Percentiles rank a stretch among this genome's conserved stretches.
Evolutionary conservation across 2,888 invertebrate species (phyloP).

Genomic region (Agriopis leucophaearia): DNA sequence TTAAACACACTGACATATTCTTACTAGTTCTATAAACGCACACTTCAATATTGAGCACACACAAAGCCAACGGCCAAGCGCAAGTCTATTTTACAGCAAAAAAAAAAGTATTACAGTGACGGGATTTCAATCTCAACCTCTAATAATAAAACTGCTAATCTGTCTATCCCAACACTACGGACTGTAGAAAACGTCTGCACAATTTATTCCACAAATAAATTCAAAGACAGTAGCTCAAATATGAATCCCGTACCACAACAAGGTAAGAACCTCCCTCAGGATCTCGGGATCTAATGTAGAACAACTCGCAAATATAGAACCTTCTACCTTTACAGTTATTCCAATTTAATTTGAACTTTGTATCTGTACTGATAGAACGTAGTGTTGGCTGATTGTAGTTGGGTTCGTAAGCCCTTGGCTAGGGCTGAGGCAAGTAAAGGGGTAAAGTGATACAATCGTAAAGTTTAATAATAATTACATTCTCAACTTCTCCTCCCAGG

Average conservation of each 20-base stretch:
- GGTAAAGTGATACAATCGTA: conserved; percentile 87
- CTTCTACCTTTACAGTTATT: conserved; percentile 38
- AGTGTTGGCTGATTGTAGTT: conserved; percentile 48
- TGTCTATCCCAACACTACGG: background rate
- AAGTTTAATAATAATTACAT: conserved; percentile 87
- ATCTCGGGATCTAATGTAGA: conserved; percentile 74
- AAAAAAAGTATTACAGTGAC: background rate
- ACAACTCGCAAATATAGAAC: conserved; percentile 51
- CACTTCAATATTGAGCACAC: too few species aligned
- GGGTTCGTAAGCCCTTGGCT: conserved; percentile 55
- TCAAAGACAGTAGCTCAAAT: conserved; percentile 78
- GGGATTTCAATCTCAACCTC: background rate
- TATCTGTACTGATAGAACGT: conserved; percentile 36
- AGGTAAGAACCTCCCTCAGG: conserved; percentile 84
- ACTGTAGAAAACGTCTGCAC: conserved; percentile 18
- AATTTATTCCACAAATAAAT: conserved; percentile 67
- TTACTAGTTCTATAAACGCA: too few species aligned
- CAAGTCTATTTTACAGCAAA: too few species aligned
- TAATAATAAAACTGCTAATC: background rate
- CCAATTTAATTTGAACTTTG: conserved; percentile 56
- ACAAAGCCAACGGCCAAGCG: too few species aligned
- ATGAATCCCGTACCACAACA: conserved; percentile 83
- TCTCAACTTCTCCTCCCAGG: conserved; percentile 85
- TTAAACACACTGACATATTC: too few species aligned
- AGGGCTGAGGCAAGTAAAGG: conserved; percentile 66